Evolutionary conservation across 2,113 vertebrate species (phyloP), one percentile per base, ranked within the genome.

Genomic region (Campylorhamphus procurvoides): DNA sequence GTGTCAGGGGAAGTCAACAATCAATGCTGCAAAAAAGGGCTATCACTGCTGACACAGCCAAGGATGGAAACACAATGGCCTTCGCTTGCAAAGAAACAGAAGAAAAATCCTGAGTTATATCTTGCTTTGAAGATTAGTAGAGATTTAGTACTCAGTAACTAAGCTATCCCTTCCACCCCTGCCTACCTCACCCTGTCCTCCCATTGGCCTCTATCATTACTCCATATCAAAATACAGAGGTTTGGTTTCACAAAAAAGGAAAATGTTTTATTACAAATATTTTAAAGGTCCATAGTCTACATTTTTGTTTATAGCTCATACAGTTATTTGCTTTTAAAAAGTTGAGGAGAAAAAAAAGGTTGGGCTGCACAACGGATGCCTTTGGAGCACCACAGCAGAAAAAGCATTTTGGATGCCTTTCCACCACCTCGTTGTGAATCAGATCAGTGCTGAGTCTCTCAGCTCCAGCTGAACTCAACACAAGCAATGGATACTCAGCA

Each of bases 1-100:
- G 97, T 98, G 98, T 98, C 98, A 97, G 89, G 96, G 97, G 96
- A 98, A 98, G 98, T 98, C 97, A 98, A 96, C 98, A 98, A 98
- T 98, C 98, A 98, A 97, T 97, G 97, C 20, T 96, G 77, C 77
- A 89, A 84, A 90, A 93, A 95, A 95, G 75, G 93, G 84, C 94
- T 92, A 93, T 98, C 98, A 79, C 89, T 76, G 96, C 97, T 97
- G 96, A 97, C 97, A 98, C 71, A 96, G 95, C 91, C 96, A 93
- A 95, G 94, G 96, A 97, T 71, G 82, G 97, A 97, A 98, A 97
- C 77, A 97, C 97, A 97, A 92, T 92, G 94, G 96, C 77, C 90
- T 97, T 79, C 46, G 3, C 97, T 87, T 86, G 72, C 88, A 96
- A 79, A 97, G 96, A 98, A 98, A 98, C 59, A 97, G 96, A 96